These are phyloP conservation scores for Lepus americanus DNA, from an alignment of 2,113 vertebrate genomes.

Conservation along the genomic window DNA sequence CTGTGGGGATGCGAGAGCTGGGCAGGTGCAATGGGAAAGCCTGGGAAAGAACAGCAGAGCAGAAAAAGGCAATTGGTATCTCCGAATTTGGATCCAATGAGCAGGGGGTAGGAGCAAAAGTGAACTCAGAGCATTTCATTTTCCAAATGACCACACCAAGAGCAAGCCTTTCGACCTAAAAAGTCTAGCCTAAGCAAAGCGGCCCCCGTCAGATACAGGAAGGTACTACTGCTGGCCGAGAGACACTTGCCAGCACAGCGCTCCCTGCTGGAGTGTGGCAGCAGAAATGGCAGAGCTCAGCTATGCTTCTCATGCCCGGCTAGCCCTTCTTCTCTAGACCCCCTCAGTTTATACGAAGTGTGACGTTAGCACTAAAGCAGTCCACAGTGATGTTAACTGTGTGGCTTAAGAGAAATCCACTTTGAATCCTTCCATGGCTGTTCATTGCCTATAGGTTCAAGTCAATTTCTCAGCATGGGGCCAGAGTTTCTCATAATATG, in stretches of 20 bases:
- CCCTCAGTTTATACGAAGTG: neutral
- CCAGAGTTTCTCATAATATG: neutral
- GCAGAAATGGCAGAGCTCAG: neutral
- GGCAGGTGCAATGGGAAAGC: neutral
- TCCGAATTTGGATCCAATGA: slow-evolving; percentile 1
- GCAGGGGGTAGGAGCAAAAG: neutral
- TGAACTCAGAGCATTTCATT: neutral
- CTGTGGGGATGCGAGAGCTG: neutral
- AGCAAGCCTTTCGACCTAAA: neutral
- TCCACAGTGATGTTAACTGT: neutral
- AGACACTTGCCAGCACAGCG: neutral
- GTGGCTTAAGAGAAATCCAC: neutral
- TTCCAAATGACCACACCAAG: neutral
- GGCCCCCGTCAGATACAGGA: neutral
- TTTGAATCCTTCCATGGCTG: neutral
- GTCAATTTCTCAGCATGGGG: neutral
- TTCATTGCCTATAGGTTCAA: neutral
- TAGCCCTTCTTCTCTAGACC: neutral
- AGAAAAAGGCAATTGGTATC: neutral
- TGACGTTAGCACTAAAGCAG: neutral
- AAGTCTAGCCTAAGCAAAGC: neutral
- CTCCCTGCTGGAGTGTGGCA: neutral
- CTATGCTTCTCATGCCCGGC: neutral
- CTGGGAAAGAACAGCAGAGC: neutral
- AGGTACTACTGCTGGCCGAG: neutral